Evolutionary conservation across 2,797 vertebrate species (phyloP).

Genomic region (Carcharodon carcharias): DNA sequence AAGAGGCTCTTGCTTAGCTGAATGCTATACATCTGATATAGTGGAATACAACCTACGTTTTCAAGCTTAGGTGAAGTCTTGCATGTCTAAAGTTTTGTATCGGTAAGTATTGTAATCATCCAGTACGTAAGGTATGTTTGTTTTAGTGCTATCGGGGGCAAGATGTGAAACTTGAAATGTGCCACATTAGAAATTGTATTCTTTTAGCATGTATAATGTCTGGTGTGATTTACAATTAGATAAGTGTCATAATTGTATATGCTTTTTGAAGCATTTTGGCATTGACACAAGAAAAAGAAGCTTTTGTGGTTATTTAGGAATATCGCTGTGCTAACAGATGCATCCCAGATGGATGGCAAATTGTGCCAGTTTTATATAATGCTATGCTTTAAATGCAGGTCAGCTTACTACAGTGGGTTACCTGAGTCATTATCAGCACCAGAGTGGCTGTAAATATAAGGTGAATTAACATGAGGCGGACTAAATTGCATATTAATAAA

Average conservation of each 20-base stretch:
- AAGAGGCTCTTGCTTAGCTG: not conserved
- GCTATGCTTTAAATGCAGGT: not conserved
- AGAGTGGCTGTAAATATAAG: not conserved
- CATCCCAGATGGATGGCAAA: constrained; percentile 26
- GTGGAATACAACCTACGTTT: not conserved
- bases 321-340: not conserved
- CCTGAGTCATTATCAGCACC: not conserved
- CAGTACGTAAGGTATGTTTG: not conserved
- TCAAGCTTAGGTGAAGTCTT: not conserved
- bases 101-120: not conserved
- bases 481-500: not conserved
- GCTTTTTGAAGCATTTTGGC: constrained; percentile 23
- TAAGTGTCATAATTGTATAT: constrained; percentile 14
- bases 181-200: not conserved
- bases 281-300: not conserved
- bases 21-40: not conserved
- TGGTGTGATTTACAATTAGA: not conserved
- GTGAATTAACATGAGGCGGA: not conserved
- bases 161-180: not conserved
- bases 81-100: not conserved
- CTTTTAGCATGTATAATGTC: constrained; percentile 1
- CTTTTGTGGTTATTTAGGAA: constrained; percentile 31
- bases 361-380: not conserved
- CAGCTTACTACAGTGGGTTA: not conserved
- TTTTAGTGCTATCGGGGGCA: not conserved